Evolutionary conservation across 2,797 vertebrate species (phyloP).

Genomic region (Buceros bicornis): DNA sequence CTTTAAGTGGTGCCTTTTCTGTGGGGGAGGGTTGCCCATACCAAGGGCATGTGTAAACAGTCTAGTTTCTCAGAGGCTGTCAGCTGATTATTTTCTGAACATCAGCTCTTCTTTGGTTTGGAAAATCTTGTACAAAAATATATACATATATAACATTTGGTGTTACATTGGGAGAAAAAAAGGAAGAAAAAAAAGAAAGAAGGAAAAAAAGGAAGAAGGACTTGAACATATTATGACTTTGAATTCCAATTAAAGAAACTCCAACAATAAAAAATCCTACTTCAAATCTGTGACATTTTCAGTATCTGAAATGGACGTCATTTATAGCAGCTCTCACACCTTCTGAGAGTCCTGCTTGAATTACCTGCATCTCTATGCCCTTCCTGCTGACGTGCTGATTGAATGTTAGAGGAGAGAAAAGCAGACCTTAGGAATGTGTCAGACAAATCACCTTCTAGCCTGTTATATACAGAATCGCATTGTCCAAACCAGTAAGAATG

Average conservation of each 20-base stretch:
- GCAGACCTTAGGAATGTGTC: not conserved
- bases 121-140: not conserved
- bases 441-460: not conserved
- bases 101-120: not conserved
- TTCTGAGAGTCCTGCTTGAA: not conserved
- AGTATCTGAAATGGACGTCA: not conserved
- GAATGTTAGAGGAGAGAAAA: not conserved
- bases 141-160: not conserved
- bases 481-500: not conserved
- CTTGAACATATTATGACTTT: not conserved
- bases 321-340: constrained; percentile 2
- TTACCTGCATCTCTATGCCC: not conserved
- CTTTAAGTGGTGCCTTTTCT: not conserved
- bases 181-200: too few species aligned
- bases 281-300: not conserved
- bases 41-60: not conserved
- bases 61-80: not conserved
- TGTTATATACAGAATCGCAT: not conserved
- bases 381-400: constrained; percentile 6
- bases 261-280: not conserved
- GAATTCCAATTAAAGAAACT: not conserved
- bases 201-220: not conserved
- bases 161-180: rapidly evolving
- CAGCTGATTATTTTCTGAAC: not conserved
- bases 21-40: not conserved